These are phyloP conservation scores for Drosophila willistoni DNA, from an alignment of 1,140 invertebrate species.

Conservation along the genomic window DNA sequence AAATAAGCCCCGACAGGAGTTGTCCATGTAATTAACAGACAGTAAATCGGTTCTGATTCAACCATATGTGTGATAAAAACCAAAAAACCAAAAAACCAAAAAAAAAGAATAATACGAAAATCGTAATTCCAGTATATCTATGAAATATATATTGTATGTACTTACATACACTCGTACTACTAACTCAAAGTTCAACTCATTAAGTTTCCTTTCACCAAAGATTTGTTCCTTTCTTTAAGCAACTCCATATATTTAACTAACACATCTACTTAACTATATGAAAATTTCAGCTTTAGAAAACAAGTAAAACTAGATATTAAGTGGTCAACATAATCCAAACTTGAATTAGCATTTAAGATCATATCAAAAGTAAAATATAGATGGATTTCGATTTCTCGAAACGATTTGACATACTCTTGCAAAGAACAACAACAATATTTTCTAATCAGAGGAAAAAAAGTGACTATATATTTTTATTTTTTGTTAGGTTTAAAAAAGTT, in stretches of 20 bases:
- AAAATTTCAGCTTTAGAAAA: conserved; percentile 66
- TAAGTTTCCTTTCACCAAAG: conserved; percentile 73
- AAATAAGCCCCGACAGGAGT: conserved; percentile 78
- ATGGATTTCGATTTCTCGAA: conserved; percentile 23
- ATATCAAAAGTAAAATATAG: conserved; percentile 40
- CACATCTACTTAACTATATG: conserved; percentile 33
- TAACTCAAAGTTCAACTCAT: conserved; percentile 51
- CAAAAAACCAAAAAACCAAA: conserved; percentile 45
- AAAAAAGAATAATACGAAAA: conserved; percentile 41
- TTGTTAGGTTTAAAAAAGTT: too few species aligned
- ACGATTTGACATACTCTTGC: conserved; percentile 15
- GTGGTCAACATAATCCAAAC: conserved; percentile 48
- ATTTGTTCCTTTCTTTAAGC: conserved; percentile 66
- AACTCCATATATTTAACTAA: conserved; percentile 28
- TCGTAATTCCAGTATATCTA: conserved; percentile 23
- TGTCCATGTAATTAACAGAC: conserved; percentile 65
- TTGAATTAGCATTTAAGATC: conserved; percentile 54
- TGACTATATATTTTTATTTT: too few species aligned
- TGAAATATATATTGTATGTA: conserved; percentile 28
- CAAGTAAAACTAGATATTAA: conserved; percentile 40
- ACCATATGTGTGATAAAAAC: conserved; percentile 75
- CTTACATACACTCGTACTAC: conserved; percentile 2
- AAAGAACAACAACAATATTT: neutral
- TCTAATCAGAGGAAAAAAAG: too few species aligned
- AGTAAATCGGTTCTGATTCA: conserved; percentile 26